These are phyloP conservation scores for Pitta sordida DNA, from an alignment of 2,113 vertebrate species.

Conservation along the genomic window DNA sequence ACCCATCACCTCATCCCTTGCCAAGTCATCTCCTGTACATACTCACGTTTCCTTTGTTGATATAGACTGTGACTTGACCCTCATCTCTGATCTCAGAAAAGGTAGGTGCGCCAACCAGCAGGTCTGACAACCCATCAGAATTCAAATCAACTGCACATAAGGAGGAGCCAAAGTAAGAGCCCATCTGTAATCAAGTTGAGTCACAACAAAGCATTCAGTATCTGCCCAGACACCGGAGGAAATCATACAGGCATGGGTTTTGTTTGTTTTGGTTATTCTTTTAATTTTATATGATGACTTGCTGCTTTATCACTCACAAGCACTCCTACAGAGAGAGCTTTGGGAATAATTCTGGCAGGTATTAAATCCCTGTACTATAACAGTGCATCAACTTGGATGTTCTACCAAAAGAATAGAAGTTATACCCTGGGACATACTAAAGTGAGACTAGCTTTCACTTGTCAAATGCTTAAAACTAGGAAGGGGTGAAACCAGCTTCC, in stretches of 20 bases:
- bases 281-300: not conserved
- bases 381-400: not conserved
- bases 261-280: not conserved
- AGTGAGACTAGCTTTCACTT: not conserved
- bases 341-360: not conserved
- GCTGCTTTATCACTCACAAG: not conserved
- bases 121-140: constrained; percentile 91
- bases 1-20: not conserved
- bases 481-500: not conserved
- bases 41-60: constrained; percentile 98
- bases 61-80: constrained; percentile 93
- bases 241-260: not conserved
- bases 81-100: constrained; percentile 94
- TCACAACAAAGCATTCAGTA: constrained; percentile 86
- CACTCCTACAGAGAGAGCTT: not conserved
- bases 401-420: not conserved
- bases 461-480: not conserved
- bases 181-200: constrained; percentile 96
- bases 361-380: not conserved
- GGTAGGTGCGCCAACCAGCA: constrained; percentile 97
- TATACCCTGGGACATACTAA: not conserved
- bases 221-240: constrained; percentile 49
- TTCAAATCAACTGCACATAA: constrained; percentile 99
- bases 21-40: not conserved
- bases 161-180: constrained; percentile 99